Conservation (phyloP, 2,797 vertebrate species). For the Threskiornis aethiopicus region DNA sequence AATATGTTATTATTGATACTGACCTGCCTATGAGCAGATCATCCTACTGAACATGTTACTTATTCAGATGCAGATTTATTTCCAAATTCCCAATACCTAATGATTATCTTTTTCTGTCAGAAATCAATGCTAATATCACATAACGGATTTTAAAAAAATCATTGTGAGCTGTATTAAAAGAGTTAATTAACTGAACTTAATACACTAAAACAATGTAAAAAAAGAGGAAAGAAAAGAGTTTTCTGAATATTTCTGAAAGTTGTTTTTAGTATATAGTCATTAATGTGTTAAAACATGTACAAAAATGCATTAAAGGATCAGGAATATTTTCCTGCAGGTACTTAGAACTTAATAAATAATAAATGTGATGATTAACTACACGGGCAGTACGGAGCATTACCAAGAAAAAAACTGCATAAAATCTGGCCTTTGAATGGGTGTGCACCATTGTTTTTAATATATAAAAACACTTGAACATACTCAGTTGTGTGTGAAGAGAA, state of each 20-base stretch:
- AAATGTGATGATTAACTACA: conserved; percentile 23
- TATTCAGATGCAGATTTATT: neutral
- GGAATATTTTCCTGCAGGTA: conserved; percentile 52
- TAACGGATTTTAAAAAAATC: neutral
- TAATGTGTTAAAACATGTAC: conserved; percentile 28
- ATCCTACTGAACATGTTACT: neutral
- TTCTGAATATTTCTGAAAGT: conserved; percentile 15
- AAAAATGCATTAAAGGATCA: conserved; percentile 56
- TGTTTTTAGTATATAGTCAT: neutral
- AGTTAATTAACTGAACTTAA: neutral
- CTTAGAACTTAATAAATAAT: conserved; percentile 58
- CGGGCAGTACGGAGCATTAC: neutral
- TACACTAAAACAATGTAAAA: neutral
- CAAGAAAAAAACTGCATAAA: neutral
- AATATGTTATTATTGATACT: neutral
- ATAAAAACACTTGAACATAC: neutral
- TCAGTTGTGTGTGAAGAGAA: neutral
- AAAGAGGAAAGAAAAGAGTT: neutral
- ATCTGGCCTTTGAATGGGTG: neutral
- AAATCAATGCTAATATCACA: neutral
- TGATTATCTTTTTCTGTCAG: neutral
- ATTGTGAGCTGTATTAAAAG: neutral
- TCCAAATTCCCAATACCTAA: neutral
- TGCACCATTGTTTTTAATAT: conserved; percentile 37
- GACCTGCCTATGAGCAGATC: neutral